phyloP scores from a whole-genome alignment of 2,888 invertebrate species.

The Amphipyra berbera region DNA sequence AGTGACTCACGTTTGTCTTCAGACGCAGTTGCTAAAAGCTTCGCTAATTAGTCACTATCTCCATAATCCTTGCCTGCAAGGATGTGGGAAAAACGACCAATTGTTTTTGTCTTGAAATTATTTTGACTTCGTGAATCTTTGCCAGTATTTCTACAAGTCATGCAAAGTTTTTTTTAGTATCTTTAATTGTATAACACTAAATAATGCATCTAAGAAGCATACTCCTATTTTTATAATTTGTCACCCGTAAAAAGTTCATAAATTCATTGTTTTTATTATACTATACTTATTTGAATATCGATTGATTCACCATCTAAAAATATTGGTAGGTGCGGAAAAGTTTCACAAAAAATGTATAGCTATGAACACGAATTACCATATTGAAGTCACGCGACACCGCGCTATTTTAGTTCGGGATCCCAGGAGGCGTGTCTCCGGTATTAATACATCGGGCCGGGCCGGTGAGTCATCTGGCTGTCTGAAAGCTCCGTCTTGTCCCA shows the following conservation, averaged over 20 bases:
- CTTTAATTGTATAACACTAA: too few relatives aligned
- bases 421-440: conserved; percentile 89
- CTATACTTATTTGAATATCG: conserved; percentile 53
- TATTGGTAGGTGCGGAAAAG: conserved; percentile 60
- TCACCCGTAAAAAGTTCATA: neutral
- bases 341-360: conserved; percentile 60
- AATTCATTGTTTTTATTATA: conserved; percentile 4
- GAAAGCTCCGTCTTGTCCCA: conserved; percentile 87
- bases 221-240: neutral
- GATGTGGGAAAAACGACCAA: conserved; percentile 44
- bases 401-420: conserved; percentile 85
- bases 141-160: conserved; percentile 10
- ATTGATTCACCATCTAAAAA: conserved; percentile 60
- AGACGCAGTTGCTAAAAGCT: conserved; percentile 65
- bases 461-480: conserved; percentile 86
- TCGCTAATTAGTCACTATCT: conserved; percentile 63
- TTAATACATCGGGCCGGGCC: conserved; percentile 81
- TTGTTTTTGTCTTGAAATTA: conserved; percentile 4
- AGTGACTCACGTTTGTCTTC: conserved; percentile 68
- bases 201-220: neutral
- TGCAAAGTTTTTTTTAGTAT: neutral
- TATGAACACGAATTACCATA: conserved; percentile 74
- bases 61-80: conserved; percentile 58
- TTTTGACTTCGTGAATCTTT: conserved; percentile 1
- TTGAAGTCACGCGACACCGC: conserved; percentile 84